phyloP scores from a whole-genome alignment of 2,797 vertebrate genomes.

The Coregonus ussuriensis region DNA sequence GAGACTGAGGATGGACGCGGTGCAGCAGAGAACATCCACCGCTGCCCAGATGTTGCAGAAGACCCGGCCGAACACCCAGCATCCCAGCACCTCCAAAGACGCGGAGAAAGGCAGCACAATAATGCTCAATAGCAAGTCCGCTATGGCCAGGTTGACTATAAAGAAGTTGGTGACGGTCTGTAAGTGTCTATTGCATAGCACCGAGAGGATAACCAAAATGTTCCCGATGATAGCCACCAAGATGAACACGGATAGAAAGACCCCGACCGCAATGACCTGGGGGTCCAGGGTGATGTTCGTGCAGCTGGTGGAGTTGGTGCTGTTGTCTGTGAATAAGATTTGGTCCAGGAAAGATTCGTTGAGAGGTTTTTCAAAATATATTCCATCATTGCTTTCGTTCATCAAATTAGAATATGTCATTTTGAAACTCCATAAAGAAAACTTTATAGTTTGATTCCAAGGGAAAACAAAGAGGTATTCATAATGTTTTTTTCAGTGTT shows the following conservation, averaged over 20 bases:
- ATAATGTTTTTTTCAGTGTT: slow-evolving; percentile 17
- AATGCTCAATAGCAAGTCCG: slow-evolving; percentile 90
- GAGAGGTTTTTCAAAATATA: slow-evolving; percentile 68
- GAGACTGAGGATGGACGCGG: slow-evolving; percentile 97
- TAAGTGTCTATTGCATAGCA: slow-evolving; percentile 92
- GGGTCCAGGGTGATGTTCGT: slow-evolving; percentile 78
- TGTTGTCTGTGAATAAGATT: slow-evolving; percentile 62
- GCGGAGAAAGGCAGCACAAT: slow-evolving; percentile 95
- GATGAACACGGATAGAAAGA: slow-evolving; percentile 89
- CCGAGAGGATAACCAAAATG: slow-evolving; percentile 94
- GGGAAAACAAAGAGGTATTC: slow-evolving; percentile 24
- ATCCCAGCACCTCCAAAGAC: slow-evolving; percentile 92
- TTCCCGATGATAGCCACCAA: slow-evolving; percentile 91
- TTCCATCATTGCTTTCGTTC: slow-evolving; percentile 84
- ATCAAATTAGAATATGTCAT: slow-evolving; percentile 87
- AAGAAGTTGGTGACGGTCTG: slow-evolving; percentile 98
- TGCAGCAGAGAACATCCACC: slow-evolving; percentile 98
- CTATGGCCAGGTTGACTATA: slow-evolving; percentile 95
- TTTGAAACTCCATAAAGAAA: slow-evolving; percentile 80
- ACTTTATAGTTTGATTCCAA: slow-evolving; percentile 59
- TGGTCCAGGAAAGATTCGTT: slow-evolving; percentile 64
- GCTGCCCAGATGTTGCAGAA: slow-evolving; percentile 99
- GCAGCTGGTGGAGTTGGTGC: slow-evolving; percentile 76
- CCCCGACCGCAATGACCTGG: slow-evolving; percentile 84
- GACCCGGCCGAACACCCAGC: slow-evolving; percentile 93